These are phyloP conservation scores for Hyperoplus lanceolatus DNA, from an alignment of 2,797 vertebrate species.

Conservation along the genomic window DNA sequence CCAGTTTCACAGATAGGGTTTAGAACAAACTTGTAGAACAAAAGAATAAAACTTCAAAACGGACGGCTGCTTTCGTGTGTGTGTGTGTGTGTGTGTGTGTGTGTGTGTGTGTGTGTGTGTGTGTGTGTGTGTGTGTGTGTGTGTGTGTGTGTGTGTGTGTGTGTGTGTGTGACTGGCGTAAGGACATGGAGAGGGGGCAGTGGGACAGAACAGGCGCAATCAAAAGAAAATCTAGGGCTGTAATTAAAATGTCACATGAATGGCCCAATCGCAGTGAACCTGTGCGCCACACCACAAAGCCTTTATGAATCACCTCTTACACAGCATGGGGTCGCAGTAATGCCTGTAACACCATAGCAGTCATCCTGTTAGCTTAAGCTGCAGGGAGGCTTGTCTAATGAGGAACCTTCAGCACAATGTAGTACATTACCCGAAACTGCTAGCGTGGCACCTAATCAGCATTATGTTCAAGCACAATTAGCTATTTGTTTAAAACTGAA, in stretches of 20 bases:
- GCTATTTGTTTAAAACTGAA: background rate
- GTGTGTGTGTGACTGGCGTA: slow-evolving; percentile 60
- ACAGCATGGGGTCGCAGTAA: slow-evolving; percentile 61
- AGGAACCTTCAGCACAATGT: slow-evolving; percentile 32
- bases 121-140: no score
- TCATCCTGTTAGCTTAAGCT: slow-evolving; percentile 27
- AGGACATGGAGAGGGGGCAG: slow-evolving; percentile 71
- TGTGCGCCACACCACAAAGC: slow-evolving; percentile 27
- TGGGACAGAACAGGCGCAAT: slow-evolving; percentile 73
- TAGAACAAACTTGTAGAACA: slow-evolving; percentile 19
- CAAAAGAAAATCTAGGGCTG: slow-evolving; percentile 70
- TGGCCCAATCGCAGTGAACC: slow-evolving; percentile 67
- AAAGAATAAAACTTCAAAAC: slow-evolving; percentile 27
- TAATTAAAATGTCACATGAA: slow-evolving; percentile 84
- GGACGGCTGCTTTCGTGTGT: slow-evolving; percentile 74
- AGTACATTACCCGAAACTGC: slow-evolving; percentile 24
- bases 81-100: slow-evolving; percentile 33
- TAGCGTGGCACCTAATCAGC: background rate
- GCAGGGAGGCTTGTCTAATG: slow-evolving; percentile 62
- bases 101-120: slow-evolving; percentile 29
- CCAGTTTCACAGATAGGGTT: background rate
- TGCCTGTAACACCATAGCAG: slow-evolving; percentile 47
- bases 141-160: slow-evolving; percentile 30
- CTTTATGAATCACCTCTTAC: slow-evolving; percentile 59
- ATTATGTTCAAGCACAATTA: background rate